Base-by-base conservation (phyloP, 2,888 invertebrate genomes). In the Dinocampus coccinellae region DNA sequence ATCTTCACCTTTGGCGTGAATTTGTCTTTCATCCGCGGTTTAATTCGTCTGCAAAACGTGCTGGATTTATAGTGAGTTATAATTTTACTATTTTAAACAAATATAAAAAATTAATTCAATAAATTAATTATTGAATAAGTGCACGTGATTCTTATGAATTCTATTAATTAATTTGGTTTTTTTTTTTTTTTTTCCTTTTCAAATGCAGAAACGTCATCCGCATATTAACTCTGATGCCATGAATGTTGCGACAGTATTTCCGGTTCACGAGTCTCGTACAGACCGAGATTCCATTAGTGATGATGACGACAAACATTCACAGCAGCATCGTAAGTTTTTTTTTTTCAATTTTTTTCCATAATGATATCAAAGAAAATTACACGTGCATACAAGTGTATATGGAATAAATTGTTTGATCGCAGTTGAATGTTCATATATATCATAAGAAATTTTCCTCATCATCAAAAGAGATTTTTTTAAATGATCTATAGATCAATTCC, bases 171-270 rank as follows among this genome's bases (percentile, higher is more conserved):
- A 7, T n/a, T 39, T 22, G 52, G 24, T 39, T 13, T 33, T 20
- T 47, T 68, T 29, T 29, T 29, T 29, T 29, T 29, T 29, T n/a
- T 29, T 29, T 29, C 3, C 7, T 29, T 66, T 39, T 57, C 36
- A 4, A 3, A n/a, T 42, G 33, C 6, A 47, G 34, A 58, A 63
- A 6, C 62, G 72, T 68, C 70, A 69, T 10, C n/a, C 72, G 10
- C 52, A 65, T 9, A 13, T n/a, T 2, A 52, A 62, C 68, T 65
- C 66, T n/a, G 74, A 79, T 70, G 76, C 74, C 68, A 85, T 85
- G 85, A 84, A 83, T 68, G 80, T 81, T 10, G 81, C 85, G n/a
- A 84, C 85, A 66, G 84, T 85, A n/a, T 83, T 82, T 74, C 85
- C 85, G 16, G 78, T 77, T n/a, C 76, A 76, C 67, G 80, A 79